Evolutionary conservation across 2,113 vertebrate species (phyloP).

Genomic region (Proterorhinus semilunaris): DNA sequence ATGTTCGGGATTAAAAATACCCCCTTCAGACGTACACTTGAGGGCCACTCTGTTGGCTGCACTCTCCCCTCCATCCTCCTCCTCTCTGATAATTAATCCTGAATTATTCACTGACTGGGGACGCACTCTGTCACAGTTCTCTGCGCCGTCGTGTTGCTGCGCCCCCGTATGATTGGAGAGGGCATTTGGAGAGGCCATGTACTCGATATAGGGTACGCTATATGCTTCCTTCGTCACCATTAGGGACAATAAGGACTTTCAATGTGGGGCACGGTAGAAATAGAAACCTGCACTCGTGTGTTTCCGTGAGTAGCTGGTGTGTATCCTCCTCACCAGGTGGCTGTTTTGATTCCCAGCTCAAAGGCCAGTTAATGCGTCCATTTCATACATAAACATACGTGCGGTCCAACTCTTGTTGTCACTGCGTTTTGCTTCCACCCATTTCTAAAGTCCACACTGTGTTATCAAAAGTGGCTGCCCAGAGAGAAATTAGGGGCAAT

Average conservation of each 20-base stretch:
- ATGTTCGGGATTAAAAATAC: neutral
- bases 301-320: neutral
- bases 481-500: too few species aligned
- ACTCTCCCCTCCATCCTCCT: constrained; percentile 6
- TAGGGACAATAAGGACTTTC: neutral
- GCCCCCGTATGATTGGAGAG: constrained; percentile 8
- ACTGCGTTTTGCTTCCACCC: too few species aligned
- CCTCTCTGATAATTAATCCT: constrained; percentile 41
- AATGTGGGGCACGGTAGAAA: constrained; percentile 13
- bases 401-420: too few species aligned
- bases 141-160: constrained; percentile 30
- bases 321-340: too few species aligned
- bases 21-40: neutral
- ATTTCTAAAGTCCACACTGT: too few species aligned
- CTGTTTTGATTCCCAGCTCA: too few species aligned
- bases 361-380: too few species aligned
- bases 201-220: constrained; percentile 1
- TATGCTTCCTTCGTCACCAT: constrained; percentile 1
- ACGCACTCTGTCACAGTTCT: constrained; percentile 40
- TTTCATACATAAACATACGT: too few species aligned
- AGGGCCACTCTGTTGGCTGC: constrained; percentile 1
- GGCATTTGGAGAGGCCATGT: constrained; percentile 16
- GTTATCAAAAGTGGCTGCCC: too few species aligned
- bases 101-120: constrained; percentile 53
- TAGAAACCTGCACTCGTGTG: neutral